A percentile compares a stretch with the other conserved stretches of the same genome.
Conservation (phyloP, 2,113 vertebrate species). For the Bombycilla garrulus region DNA sequence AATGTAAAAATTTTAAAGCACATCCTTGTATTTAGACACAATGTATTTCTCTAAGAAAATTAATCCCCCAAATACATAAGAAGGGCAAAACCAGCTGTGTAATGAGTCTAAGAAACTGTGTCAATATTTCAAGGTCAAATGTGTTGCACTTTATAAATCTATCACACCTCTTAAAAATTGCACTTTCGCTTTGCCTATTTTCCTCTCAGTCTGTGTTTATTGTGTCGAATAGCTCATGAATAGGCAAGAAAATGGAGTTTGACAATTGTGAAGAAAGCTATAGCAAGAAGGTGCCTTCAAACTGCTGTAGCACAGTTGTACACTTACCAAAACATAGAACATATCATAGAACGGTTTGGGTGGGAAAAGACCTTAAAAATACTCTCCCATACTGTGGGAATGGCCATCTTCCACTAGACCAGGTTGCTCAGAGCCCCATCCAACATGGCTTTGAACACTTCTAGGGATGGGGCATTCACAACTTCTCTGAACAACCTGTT, state of each 20-base stretch:
- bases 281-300: not conserved
- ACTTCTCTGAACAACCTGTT: not conserved
- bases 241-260: not conserved
- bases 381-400: fast-evolving
- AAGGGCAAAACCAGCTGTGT: not conserved
- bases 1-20: not conserved
- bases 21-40: not conserved
- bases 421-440: not conserved
- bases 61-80: not conserved
- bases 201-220: not conserved
- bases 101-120: not conserved
- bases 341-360: not conserved
- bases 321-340: not conserved
- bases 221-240: not conserved
- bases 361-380: not conserved
- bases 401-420: not conserved
- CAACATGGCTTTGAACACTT: not conserved
- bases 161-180: not conserved
- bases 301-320: not conserved
- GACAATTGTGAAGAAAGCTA: not conserved
- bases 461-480: not conserved
- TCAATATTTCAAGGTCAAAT: not conserved
- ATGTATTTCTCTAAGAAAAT: not conserved
- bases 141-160: not conserved
- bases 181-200: not conserved